Evolutionary conservation across 2,888 invertebrate genomes (phyloP), one percentile per base, ranked within the genome.

Genomic region (Drosophila fulvimacula): DNA sequence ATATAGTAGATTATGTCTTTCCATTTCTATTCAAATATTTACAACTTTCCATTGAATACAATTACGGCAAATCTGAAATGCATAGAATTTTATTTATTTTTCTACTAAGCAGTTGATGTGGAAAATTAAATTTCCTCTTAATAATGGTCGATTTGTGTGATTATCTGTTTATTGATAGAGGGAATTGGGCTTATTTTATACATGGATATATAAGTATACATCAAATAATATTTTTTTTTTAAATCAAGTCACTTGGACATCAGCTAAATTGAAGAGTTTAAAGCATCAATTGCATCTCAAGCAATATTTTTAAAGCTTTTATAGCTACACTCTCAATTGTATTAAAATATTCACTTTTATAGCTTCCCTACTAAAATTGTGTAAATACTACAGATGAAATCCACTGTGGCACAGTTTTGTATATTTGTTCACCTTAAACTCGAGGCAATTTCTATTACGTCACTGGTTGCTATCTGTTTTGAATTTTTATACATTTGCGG

Each of bases 391-490:
- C 34, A 5, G 19, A 24, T 3, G 10, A 9, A 7, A 9, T 24
- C 58, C 66, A 77, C 67, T 42, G 70, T 73, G 69, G 61, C 15
- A 46, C 24, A 32, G 30, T 17, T 41, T 42, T 27, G 24, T 7
- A 24, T 38, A 24, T 49, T 44, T 59, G 34, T 59, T 51, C 56
- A 63, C 59, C 66, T 62, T 57, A 44, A 63, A 46, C 58, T 57
- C 19, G 3, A 13, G 48, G 57, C 57, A 61, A 51, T 62, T 69
- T 59, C 34, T 34, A 60, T 55, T 65, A 75, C 72, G 88, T 74
- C 81, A 83, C 76, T 73, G 83, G 82, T 82, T 81, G 76, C 60
- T 76, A 69, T 68, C 79, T 82, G 76, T 69, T 79, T 82, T 75
- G 83, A 80, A 80, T 79, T 79, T 82, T 69, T 76, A 82, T 85